These are phyloP conservation scores for Idaea straminata DNA, from an alignment of 2,888 invertebrate genomes.

Conservation along the genomic window DNA sequence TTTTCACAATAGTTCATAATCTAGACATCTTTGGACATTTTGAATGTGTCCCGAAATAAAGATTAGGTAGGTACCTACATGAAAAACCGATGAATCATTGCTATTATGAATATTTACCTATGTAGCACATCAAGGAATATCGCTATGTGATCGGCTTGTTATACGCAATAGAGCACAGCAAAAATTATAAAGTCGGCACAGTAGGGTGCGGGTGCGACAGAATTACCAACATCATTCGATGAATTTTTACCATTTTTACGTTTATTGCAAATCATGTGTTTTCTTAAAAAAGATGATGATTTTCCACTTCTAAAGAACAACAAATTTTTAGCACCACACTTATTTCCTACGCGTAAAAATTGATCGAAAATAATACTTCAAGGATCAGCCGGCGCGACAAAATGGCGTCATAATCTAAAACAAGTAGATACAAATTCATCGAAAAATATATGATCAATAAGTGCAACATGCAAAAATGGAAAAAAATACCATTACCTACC, in stretches of 20 bases:
- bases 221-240: slow-evolving; percentile 21
- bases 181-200: slow-evolving; percentile 20
- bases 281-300: slow-evolving; percentile 4
- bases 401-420: slow-evolving; percentile 77
- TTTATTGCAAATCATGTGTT: slow-evolving; percentile 11
- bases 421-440: slow-evolving; percentile 39
- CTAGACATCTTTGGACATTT: not conserved
- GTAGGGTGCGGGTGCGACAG: slow-evolving; percentile 24
- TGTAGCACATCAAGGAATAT: not conserved
- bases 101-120: not conserved
- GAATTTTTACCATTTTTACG: slow-evolving; percentile 18
- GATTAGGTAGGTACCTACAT: not conserved
- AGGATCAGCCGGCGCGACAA: slow-evolving; percentile 79
- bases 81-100: not conserved
- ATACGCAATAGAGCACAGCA: not conserved
- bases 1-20: not conserved
- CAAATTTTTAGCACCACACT: slow-evolving; percentile 38
- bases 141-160: not conserved
- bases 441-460: not conserved
- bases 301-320: slow-evolving; percentile 22
- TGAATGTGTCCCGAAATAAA: not conserved
- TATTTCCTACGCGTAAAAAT: slow-evolving; percentile 44
- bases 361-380: slow-evolving; percentile 63
- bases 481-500: slow-evolving; percentile 30
- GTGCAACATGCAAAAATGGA: not conserved